phyloP scores from a whole-genome alignment of 2,113 vertebrate species.

The Toxotes jaculatrix region DNA sequence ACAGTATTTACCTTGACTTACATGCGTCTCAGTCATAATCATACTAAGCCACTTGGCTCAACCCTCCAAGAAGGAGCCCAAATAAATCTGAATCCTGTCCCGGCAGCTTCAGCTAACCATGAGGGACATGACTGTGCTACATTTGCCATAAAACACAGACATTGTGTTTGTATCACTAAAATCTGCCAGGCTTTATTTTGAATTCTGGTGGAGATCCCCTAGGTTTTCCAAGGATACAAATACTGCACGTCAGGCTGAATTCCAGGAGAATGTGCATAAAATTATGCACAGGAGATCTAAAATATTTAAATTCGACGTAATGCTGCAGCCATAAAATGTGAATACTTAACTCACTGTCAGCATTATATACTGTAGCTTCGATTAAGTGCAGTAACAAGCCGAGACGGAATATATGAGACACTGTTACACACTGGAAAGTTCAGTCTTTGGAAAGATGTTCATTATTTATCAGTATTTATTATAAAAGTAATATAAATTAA shows the following conservation, averaged over 20 bases:
- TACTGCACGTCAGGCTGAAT: constrained; percentile 4
- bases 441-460: not conserved
- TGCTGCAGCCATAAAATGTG: constrained; percentile 35
- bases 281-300: constrained; percentile 26
- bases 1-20: not conserved
- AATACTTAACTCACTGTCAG: constrained; percentile 42
- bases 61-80: not conserved
- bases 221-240: constrained; percentile 31
- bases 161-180: constrained; percentile 25
- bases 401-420: constrained; percentile 7
- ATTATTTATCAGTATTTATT: not conserved
- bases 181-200: constrained; percentile 4
- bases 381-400: constrained; percentile 25
- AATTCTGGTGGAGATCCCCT: constrained; percentile 14
- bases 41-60: not conserved
- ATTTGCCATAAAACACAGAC: not conserved
- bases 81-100: not conserved
- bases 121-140: not conserved
- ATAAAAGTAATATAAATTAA: too few relatives aligned
- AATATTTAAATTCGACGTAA: constrained; percentile 54
- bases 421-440: not conserved
- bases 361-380: constrained; percentile 5
- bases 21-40: not conserved
- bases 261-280: constrained; percentile 22
- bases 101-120: not conserved